Evolutionary conservation across 1,140 invertebrate genomes (phyloP).

Genomic region (Drosophila biarmipes): DNA sequence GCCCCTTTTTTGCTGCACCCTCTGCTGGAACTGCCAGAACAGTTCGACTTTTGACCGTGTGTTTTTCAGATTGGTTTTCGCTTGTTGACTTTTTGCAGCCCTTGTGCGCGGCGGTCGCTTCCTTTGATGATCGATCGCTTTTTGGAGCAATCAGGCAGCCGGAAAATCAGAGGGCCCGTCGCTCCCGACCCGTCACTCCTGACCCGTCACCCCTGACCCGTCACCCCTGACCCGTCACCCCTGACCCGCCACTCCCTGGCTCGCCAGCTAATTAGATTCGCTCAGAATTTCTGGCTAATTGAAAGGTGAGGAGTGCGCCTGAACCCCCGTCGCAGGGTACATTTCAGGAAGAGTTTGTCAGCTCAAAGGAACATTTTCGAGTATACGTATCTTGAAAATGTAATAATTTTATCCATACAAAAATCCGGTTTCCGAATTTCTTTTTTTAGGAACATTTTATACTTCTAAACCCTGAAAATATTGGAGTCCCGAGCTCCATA

Average conservation of each 20-base stretch:
- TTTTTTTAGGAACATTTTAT: too few relatives aligned
- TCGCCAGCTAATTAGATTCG: constrained; percentile 21
- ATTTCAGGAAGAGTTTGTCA: not conserved
- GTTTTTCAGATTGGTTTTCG: constrained; percentile 5
- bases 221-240: too few relatives aligned
- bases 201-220: too few relatives aligned
- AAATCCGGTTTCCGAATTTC: too few relatives aligned
- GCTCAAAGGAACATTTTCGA: not conserved
- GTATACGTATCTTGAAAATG: too few relatives aligned
- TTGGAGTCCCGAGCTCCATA: too few relatives aligned
- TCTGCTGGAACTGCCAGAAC: constrained; percentile 13
- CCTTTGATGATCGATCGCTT: constrained; percentile 27
- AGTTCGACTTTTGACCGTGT: not conserved
- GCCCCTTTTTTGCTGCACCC: not conserved
- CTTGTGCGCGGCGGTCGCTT: constrained; percentile 19
- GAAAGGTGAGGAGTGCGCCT: constrained; percentile 5
- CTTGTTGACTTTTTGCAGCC: not conserved
- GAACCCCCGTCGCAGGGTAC: not conserved
- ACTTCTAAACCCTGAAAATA: too few relatives aligned
- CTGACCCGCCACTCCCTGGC: too few relatives aligned
- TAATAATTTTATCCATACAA: too few relatives aligned
- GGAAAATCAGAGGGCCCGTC: constrained; percentile 8
- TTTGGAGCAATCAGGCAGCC: constrained; percentile 4
- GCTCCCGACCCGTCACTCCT: too few relatives aligned
- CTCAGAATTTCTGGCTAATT: constrained; percentile 3